Base-by-base conservation (phyloP, 2,797 vertebrate species). In the Falco columbarius region DNA sequence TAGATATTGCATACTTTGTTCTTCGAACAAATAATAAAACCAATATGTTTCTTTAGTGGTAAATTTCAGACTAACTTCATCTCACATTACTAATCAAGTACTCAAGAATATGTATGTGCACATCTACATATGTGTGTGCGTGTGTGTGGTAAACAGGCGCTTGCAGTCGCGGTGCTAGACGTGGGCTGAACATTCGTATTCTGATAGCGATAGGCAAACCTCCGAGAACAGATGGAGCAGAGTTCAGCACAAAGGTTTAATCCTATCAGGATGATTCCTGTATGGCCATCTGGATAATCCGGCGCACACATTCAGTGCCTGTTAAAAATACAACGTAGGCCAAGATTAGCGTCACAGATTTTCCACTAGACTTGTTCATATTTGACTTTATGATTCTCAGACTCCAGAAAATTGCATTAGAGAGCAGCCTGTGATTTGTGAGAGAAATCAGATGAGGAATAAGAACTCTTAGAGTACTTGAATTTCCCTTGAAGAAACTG, bases 241-340 rank as follows among this genome's bases (percentile, higher is more conserved):
- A 99, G 98, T 98, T 98, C 98, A 98, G 98, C 98, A 98, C 98
- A 98, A 99, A 99, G 98, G 98, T 98, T 99, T 99, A 99, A 99
- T 99, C 99, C 99, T 99, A 99, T 99, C 99, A 99, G 98, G 98
- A 99, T 98, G 98, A 99, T 99, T 99, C 98, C 98, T 99, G 98
- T 98, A 98, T 98, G 98, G 98, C 99, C 99, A 99, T 99, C 99
- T 99, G 99, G 98, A 98, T 99, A 99, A 99, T 99, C 99, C 98
- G n/a, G 98, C 86, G 93, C 98, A 98, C 98, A 98, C 98, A 98
- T 98, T 99, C 98, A 98, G 98, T 94, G 98, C 98, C 98, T 98
- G 99, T 98, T 98, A 99, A 99, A 98, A 98, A 98, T 98, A 98
- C 95, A 96, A 97, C 97, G 97, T 98, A 98, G 98, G 98, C 99